Evolutionary conservation across 2,113 vertebrate genomes (phyloP).

Genomic region (Alethe castanea): DNA sequence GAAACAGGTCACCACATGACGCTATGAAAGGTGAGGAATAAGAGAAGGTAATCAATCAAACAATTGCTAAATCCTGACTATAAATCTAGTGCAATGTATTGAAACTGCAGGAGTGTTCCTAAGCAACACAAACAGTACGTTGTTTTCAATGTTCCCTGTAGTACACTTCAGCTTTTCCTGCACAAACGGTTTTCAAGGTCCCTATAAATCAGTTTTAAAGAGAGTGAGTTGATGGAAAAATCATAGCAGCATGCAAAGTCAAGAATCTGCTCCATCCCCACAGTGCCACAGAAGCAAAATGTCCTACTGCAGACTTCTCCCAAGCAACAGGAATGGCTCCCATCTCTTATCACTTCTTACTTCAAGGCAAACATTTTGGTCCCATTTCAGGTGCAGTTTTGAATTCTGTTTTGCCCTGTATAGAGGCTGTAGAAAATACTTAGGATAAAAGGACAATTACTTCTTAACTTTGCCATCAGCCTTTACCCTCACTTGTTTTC

Average conservation of each 20-base stretch:
- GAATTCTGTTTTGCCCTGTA: not conserved
- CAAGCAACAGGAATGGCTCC: not conserved
- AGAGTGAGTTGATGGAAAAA: slow-evolving; percentile 63
- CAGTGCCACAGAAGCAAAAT: not conserved
- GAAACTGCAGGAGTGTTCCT: slow-evolving; percentile 66
- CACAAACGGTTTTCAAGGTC: slow-evolving; percentile 71
- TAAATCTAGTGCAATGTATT: slow-evolving; percentile 63
- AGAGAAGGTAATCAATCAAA: slow-evolving; percentile 72
- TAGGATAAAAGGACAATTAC: not conserved
- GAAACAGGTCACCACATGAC: slow-evolving; percentile 53
- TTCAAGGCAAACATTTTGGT: slow-evolving; percentile 1
- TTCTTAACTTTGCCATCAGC: not conserved
- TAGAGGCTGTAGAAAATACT: not conserved
- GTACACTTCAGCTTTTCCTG: slow-evolving; percentile 69
- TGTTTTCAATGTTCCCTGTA: slow-evolving; percentile 66
- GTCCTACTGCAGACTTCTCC: not conserved
- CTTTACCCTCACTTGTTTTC: not conserved
- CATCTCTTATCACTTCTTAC: slow-evolving; percentile 7
- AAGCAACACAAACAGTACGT: slow-evolving; percentile 68
- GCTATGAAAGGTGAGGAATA: slow-evolving; percentile 43
- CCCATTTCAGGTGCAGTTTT: not conserved
- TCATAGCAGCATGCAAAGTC: slow-evolving; percentile 62
- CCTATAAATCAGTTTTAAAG: slow-evolving; percentile 75
- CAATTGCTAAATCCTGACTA: slow-evolving; percentile 68
- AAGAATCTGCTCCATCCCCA: not conserved